A percentile compares a stretch with the other conserved stretches of the same genome.
Evolutionary conservation across 2,113 vertebrate genomes (phyloP).

Genomic region (Sinocyclocheilus rhinocerous): DNA sequence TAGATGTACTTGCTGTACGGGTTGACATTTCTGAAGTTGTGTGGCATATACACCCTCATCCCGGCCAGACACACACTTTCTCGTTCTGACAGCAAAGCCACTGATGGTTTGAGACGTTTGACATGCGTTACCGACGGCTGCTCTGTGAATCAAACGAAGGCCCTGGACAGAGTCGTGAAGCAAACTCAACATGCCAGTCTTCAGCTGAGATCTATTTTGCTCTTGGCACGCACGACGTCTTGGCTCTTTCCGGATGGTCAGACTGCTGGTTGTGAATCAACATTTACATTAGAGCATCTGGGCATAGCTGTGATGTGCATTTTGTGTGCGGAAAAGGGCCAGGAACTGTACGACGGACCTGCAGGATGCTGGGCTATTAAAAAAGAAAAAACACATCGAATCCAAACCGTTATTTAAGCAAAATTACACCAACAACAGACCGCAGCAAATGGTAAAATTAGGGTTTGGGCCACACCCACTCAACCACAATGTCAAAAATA

Average conservation of each 20-base stretch:
- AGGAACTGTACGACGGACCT: slow-evolving; percentile 66
- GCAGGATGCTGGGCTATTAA: slow-evolving; percentile 64
- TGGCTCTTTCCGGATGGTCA: slow-evolving; percentile 39
- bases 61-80: not conserved
- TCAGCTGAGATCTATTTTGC: slow-evolving; percentile 15
- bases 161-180: not conserved
- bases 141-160: slow-evolving; percentile 12
- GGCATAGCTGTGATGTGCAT: slow-evolving; percentile 39
- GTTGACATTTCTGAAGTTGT: not conserved
- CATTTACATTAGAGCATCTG: slow-evolving; percentile 45
- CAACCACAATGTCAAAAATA: slow-evolving; percentile 71
- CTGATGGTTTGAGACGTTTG: not conserved
- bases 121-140: not conserved
- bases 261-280: slow-evolving; percentile 38
- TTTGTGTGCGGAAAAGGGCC: slow-evolving; percentile 14
- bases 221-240: slow-evolving; percentile 21
- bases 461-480: slow-evolving; percentile 77
- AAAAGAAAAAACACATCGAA: slow-evolving; percentile 62
- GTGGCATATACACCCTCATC: not conserved
- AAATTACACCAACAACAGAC: slow-evolving; percentile 77
- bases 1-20: not conserved
- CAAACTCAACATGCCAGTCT: slow-evolving; percentile 15
- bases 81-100: not conserved
- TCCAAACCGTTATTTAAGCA: slow-evolving; percentile 79
- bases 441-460: slow-evolving; percentile 82